Evolutionary conservation across 2,888 invertebrate species (phyloP).

Genomic region (Sarcophaga carnaria): DNA sequence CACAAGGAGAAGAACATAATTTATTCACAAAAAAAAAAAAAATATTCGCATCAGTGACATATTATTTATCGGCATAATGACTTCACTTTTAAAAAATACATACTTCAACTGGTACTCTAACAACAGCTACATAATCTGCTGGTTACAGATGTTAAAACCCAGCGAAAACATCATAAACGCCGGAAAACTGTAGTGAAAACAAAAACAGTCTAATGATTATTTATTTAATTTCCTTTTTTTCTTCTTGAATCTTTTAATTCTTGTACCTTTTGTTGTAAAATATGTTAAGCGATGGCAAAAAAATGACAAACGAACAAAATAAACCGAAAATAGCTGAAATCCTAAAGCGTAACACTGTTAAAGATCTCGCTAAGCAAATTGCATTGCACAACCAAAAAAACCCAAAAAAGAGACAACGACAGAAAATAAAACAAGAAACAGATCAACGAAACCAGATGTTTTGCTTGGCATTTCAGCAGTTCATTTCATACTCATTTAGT

Average conservation of each 20-base stretch:
- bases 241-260: not conserved
- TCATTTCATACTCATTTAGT: not conserved
- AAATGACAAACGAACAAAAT: not conserved
- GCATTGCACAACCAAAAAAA: slow-evolving; percentile 34
- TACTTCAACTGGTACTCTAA: slow-evolving; percentile 34
- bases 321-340: slow-evolving; percentile 39
- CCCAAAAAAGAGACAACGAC: not conserved
- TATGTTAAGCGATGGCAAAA: not conserved
- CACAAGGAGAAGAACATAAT: too few relatives aligned
- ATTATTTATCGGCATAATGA: too few relatives aligned
- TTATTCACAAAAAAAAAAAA: too few relatives aligned
- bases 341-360: slow-evolving; percentile 62
- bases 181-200: not conserved
- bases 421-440: not conserved
- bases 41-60: too few relatives aligned
- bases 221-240: slow-evolving; percentile 24
- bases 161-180: not conserved
- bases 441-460: slow-evolving; percentile 47
- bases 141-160: slow-evolving; percentile 46
- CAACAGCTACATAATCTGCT: slow-evolving; percentile 9
- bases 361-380: slow-evolving; percentile 32
- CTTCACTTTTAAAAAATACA: too few relatives aligned
- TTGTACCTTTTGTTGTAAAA: slow-evolving; percentile 27
- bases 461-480: slow-evolving; percentile 1
- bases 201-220: slow-evolving; percentile 33